Conservation (phyloP, 1,140 invertebrate species). For the Ridgeia piscesae region DNA sequence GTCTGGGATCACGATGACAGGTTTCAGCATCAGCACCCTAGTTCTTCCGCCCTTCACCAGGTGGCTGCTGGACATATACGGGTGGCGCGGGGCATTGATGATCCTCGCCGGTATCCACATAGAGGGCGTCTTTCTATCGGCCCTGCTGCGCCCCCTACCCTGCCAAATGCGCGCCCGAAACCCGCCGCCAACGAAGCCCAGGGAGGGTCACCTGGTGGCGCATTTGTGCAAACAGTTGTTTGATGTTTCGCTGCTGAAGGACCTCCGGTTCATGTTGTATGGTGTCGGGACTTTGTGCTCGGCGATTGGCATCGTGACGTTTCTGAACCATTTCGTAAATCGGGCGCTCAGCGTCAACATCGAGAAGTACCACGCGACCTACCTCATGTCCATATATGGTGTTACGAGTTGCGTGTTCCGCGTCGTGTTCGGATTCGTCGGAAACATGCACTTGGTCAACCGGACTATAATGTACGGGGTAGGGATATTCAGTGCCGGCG, state of each 20-base stretch:
- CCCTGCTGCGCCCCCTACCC: slow-evolving; percentile 13
- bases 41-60: slow-evolving; percentile 9
- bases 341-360: background rate
- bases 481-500: slow-evolving; percentile 6
- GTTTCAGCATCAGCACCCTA: slow-evolving; percentile 12
- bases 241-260: background rate
- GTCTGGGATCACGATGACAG: background rate
- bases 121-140: background rate
- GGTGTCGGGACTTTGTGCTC: background rate
- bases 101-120: background rate
- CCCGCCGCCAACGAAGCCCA: background rate
- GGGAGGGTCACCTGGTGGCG: background rate
- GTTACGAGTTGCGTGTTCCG: slow-evolving; percentile 1
- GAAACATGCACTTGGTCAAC: background rate
- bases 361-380: slow-evolving; percentile 9
- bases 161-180: background rate
- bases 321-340: slow-evolving; percentile 9
- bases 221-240: background rate
- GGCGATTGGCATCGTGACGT: slow-evolving; percentile 12
- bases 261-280: slow-evolving; percentile 13
- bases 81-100: slow-evolving; percentile 10
- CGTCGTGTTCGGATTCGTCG: slow-evolving; percentile 9
- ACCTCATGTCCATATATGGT: slow-evolving; percentile 14
- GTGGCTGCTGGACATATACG: slow-evolving; percentile 12
- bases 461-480: slow-evolving; percentile 14